Base-by-base conservation (phyloP, 2,888 invertebrate genomes). In the Parnassius mnemosyne region DNA sequence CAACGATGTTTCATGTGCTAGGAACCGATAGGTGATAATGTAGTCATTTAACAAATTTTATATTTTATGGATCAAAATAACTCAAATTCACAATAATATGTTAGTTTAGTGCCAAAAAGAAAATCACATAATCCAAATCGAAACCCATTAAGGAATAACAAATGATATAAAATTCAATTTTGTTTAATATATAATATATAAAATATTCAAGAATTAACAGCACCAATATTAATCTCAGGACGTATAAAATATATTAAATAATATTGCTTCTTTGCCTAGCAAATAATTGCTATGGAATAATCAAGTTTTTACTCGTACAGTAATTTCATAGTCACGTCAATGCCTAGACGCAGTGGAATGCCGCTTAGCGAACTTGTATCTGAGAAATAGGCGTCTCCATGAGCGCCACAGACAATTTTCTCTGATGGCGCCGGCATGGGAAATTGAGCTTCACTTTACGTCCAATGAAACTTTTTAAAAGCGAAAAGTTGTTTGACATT, bases 381-480 rank as follows among this genome's bases (percentile, higher is more conserved):
- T 47, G 66, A 67, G 65, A 67, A 68, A 54, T 57, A 56, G 57
- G 63, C 65, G 57, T 50, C 49, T 11, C 56, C 44, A 25, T 60
- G 50, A 42, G 57, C 58, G 63, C 41, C 61, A 43, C 51, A 53
- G 61, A 59, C 63, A 52, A 69, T 69, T 71, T 71, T 71, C 71
- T 65, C 69, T 61, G 50, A 16, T 53, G 71, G 69, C 71, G 69
- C 69, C 69, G 57, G 12, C 53, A 25, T 34, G 53, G 25, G 53
- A 52, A 53, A 58, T 10, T 41, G 52, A 34, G 50, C 43, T 44
- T 58, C 58, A 44, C 43, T 25, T 43, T 16, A 20, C 42, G 50
- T 52, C 58, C 16, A 52, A 20, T 44, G 25, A 13, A 57, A 41
- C 53, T 53, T 20, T 16, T 47, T 56, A 46, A 44, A 20, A 46